phyloP scores from a whole-genome alignment of 1,140 invertebrate genomes.

The Magallana ariakensis region DNA sequence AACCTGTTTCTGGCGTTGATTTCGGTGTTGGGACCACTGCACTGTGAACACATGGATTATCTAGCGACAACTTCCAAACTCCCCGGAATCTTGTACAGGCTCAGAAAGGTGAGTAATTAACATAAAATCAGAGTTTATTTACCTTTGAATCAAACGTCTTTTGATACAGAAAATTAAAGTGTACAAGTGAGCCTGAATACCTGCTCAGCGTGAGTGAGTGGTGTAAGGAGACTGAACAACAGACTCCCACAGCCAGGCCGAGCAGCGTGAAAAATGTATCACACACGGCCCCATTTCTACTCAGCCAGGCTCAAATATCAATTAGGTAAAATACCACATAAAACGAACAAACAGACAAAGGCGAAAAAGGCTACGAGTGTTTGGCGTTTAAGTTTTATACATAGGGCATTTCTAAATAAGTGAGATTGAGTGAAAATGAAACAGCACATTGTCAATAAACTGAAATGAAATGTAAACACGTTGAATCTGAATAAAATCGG shows the following conservation, averaged over 20 bases:
- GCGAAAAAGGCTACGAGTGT: background rate
- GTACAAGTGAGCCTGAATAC: background rate
- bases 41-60: background rate
- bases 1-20: no score
- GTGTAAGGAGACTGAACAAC: background rate
- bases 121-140: background rate
- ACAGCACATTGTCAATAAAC: background rate
- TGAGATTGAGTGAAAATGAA: background rate
- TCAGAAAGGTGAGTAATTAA: background rate
- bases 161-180: background rate
- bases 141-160: background rate
- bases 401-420: background rate
- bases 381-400: background rate
- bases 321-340: conserved; percentile 7
- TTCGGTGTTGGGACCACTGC: background rate
- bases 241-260: background rate
- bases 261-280: conserved; percentile 20
- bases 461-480: background rate
- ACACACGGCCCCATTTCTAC: background rate
- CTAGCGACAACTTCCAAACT: background rate
- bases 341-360: conserved; percentile 5
- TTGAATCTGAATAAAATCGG: background rate
- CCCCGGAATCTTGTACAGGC: background rate
- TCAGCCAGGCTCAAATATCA: background rate
- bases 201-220: background rate